Percentiles rank a stretch among this genome's conserved stretches.
Evolutionary conservation across 2,797 vertebrate genomes (phyloP).

Genomic region (Gastrophryne carolinensis): DNA sequence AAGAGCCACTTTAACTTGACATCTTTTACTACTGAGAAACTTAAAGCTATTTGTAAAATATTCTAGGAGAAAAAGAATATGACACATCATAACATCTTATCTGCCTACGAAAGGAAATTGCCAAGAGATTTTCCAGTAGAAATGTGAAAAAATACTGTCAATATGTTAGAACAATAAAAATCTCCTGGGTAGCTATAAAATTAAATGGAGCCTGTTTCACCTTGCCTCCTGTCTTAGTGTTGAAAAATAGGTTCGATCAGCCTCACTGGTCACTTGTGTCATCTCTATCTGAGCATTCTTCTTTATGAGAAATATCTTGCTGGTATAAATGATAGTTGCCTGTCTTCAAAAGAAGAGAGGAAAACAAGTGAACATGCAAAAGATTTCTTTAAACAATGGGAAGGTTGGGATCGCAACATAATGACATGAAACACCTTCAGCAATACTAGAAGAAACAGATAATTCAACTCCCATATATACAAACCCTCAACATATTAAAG

Average conservation of each 20-base stretch:
- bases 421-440: neutral
- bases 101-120: constrained; percentile 50
- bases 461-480: too few species aligned
- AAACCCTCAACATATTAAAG: too few species aligned
- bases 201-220: constrained; percentile 57
- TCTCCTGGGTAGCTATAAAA: constrained; percentile 53
- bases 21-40: neutral
- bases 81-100: constrained; percentile 42
- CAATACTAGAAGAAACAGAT: too few species aligned
- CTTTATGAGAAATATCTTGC: constrained; percentile 56
- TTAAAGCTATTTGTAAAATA: constrained; percentile 39
- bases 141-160: constrained; percentile 46
- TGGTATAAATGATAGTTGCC: constrained; percentile 56
- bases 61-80: constrained; percentile 42
- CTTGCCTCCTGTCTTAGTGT: constrained; percentile 38
- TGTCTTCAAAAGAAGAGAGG: constrained; percentile 45
- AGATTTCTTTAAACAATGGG: neutral
- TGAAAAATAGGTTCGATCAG: constrained; percentile 57
- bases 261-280: constrained; percentile 51
- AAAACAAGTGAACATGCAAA: neutral
- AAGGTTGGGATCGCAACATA: neutral
- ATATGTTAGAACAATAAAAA: constrained; percentile 54
- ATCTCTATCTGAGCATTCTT: constrained; percentile 55
- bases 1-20: constrained; percentile 34
- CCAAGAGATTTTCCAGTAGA: constrained; percentile 50